These are phyloP conservation scores for Folsomia candida DNA, from an alignment of 2,888 invertebrate genomes.

Conservation along the genomic window DNA sequence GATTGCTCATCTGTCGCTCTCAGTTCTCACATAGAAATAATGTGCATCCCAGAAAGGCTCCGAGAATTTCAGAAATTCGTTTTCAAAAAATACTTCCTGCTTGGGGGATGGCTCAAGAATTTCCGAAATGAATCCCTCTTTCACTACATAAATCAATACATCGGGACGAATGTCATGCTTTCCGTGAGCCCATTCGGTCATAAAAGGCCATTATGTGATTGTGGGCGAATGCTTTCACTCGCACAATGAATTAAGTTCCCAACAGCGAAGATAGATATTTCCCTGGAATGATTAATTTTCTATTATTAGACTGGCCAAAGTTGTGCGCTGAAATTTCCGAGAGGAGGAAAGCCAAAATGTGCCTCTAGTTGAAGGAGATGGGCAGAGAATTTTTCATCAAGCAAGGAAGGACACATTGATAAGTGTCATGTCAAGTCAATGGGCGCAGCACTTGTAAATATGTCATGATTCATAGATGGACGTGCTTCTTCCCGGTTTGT, in stretches of 20 bases:
- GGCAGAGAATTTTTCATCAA: too few species aligned
- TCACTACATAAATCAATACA: conserved; percentile 1
- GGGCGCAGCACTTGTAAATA: neutral
- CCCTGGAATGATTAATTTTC: too few species aligned
- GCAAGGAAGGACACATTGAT: too few species aligned
- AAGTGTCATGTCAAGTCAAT: too few species aligned
- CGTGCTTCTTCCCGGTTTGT: neutral
- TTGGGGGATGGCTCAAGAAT: neutral
- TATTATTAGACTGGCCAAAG: too few species aligned
- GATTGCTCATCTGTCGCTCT: conserved; percentile 13
- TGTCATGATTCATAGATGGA: neutral
- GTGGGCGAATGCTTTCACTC: conserved; percentile 6
- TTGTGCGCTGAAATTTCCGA: too few species aligned
- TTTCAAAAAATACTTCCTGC: neutral
- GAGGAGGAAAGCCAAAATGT: too few species aligned
- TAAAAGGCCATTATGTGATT: conserved; percentile 7
- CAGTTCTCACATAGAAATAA: neutral
- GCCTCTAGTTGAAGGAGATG: too few species aligned
- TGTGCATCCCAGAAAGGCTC: neutral
- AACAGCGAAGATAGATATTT: neutral
- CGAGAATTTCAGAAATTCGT: neutral
- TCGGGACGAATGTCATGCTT: neutral
- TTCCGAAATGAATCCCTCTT: neutral
- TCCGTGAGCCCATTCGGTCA: neutral
- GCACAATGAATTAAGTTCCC: neutral